Evolutionary conservation across 2,797 vertebrate species (phyloP).

Genomic region (Lagodon rhomboides): DNA sequence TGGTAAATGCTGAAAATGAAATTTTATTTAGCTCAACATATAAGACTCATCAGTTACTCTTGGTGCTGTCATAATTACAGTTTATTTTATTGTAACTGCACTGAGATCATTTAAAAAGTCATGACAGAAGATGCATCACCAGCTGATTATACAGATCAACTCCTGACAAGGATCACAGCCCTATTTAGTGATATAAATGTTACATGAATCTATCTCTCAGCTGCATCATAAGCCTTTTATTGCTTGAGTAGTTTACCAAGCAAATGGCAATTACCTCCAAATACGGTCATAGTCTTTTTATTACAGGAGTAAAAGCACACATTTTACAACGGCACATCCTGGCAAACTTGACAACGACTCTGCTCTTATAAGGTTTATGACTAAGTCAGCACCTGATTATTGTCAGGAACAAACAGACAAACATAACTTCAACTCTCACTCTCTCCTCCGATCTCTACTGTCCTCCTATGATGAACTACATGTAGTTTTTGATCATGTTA

Average conservation of each 20-base stretch:
- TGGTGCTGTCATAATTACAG: background rate
- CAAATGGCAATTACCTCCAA: background rate
- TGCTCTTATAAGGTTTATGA: too few relatives aligned
- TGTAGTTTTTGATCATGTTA: too few relatives aligned
- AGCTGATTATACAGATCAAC: background rate
- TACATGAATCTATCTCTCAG: background rate
- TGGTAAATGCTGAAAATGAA: background rate
- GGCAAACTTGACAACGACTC: too few relatives aligned
- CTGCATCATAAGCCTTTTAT: background rate
- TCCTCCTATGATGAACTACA: too few relatives aligned
- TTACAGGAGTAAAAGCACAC: too few relatives aligned
- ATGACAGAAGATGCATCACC: background rate
- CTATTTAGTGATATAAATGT: background rate
- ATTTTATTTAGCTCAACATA: background rate
- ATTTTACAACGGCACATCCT: too few relatives aligned
- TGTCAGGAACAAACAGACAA: too few relatives aligned
- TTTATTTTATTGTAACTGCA: too few relatives aligned
- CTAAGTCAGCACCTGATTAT: too few relatives aligned
- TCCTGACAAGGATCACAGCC: background rate
- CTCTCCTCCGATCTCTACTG: too few relatives aligned
- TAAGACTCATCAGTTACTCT: background rate
- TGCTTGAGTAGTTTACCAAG: background rate
- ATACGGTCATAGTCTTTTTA: background rate
- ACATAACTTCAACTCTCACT: too few relatives aligned
- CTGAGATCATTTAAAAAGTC: too few relatives aligned